Percentiles rank a stretch among this genome's conserved stretches.
Conservation (phyloP, 2,888 invertebrate genomes). For the Eupithecia subfuscata region DNA sequence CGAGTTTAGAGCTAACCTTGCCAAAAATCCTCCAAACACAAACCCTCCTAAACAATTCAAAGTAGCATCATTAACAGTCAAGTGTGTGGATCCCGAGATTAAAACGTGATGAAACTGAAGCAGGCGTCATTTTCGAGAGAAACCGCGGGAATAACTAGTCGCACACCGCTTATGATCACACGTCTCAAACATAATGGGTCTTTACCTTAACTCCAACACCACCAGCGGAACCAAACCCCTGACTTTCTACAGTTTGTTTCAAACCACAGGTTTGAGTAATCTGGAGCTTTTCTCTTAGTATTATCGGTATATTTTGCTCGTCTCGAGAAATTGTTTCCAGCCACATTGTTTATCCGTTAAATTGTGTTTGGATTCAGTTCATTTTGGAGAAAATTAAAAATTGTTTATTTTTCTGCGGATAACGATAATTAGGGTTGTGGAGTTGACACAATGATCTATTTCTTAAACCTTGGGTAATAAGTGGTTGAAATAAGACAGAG, state of each 20-base stretch:
- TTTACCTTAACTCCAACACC: slow-evolving; percentile 20
- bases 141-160: slow-evolving; percentile 29
- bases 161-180: slow-evolving; percentile 30
- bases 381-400: slow-evolving; percentile 26
- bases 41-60: not conserved
- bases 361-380: slow-evolving; percentile 36
- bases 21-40: not conserved
- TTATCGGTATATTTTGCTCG: slow-evolving; percentile 27
- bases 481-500: not conserved
- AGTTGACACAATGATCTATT: slow-evolving; percentile 11
- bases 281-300: slow-evolving; percentile 17
- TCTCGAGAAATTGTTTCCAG: slow-evolving; percentile 35
- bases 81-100: slow-evolving; percentile 11
- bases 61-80: slow-evolving; percentile 8
- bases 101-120: slow-evolving; percentile 26
- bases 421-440: slow-evolving; percentile 18
- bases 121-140: slow-evolving; percentile 20
- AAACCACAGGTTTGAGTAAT: slow-evolving; percentile 5
- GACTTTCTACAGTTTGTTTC: not conserved
- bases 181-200: slow-evolving; percentile 34
- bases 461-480: not conserved
- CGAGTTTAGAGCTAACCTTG: not conserved
- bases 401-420: slow-evolving; percentile 25
- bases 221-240: slow-evolving; percentile 12
- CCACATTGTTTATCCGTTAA: slow-evolving; percentile 35